Base-by-base conservation (phyloP, 2,797 vertebrate genomes). In the Benthosema pterotum region DNA sequence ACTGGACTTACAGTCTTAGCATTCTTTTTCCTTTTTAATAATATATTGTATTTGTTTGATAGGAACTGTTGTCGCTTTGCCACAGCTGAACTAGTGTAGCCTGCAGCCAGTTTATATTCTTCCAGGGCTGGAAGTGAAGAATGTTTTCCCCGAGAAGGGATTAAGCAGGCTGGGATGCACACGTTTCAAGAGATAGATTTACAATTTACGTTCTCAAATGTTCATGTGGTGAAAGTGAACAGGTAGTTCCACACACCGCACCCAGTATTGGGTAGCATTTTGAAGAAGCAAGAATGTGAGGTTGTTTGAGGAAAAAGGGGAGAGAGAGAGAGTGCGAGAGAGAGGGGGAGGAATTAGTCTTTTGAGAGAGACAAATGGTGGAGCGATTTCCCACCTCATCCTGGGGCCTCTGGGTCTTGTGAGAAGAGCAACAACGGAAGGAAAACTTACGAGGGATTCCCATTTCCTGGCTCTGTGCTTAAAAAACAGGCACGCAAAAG, bases 391-490 rank as follows among this genome's bases (percentile, higher is more conserved):
- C 75, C 81, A 78, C 83, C 82, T 83, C 46, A 14, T 50, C 15
- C 25, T 67, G 67, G 83, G 83, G 77, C 83, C 85, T 85, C 80
- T 57, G 67, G 71, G 78, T 71, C 81, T 82, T 88, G 80, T 86
- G 80, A 89, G 86, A 83, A 84, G 81, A 80, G 80, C 73, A 85
- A 67, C 79, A 83, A 66, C 81, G 85, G 90, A 90, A 90, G 87
- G 89, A 86, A 92, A 89, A 87, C 84, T 87, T 89, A 73, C 78
- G 67, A 89, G 88, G 85, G 86, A 91, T 89, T 90, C 88, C 85
- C 86, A 89, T 89, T 90, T 91, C 88, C 82, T 84, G 83, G 78
- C 81, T 67, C 62, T 75, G 75, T 38, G 61, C 82, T 77, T 86
- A 77, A 89, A 90, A n/a, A 86, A 86, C 83, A 77, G 72, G 58